Conservation (phyloP, 2,888 invertebrate genomes). For the Oeneis ivallda region DNA sequence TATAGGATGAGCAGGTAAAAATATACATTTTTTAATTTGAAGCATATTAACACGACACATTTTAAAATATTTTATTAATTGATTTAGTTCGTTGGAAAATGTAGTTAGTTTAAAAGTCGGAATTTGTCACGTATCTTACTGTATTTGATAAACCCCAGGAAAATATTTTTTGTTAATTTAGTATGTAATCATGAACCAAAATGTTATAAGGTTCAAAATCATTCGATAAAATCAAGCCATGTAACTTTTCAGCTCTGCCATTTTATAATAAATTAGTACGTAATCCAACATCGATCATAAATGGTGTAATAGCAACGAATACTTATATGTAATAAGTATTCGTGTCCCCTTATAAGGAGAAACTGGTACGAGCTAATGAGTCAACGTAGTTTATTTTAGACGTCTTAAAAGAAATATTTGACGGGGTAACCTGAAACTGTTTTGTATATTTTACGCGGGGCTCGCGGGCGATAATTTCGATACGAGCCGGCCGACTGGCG, state of each 20-base stretch:
- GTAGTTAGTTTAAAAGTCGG: too few species aligned
- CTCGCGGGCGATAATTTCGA: constrained; percentile 75
- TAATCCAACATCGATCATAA: background rate
- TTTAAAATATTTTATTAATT: too few species aligned
- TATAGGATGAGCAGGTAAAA: too few species aligned
- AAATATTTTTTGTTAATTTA: too few species aligned
- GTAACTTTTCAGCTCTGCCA: background rate
- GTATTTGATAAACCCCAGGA: too few species aligned
- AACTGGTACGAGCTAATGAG: constrained; percentile 48
- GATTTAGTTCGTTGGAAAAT: too few species aligned
- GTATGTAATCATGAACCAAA: too few species aligned
- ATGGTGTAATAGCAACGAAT: constrained; percentile 19
- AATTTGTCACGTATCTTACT: too few species aligned
- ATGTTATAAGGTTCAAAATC: too few species aligned
- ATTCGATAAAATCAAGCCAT: too few species aligned
- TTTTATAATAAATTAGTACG: constrained; percentile 7
- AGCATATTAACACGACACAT: too few species aligned
- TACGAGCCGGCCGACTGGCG: constrained; percentile 59
- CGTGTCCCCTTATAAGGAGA: constrained; percentile 20
- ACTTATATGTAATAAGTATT: background rate
- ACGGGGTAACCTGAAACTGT: constrained; percentile 73
- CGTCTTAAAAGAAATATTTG: constrained; percentile 67
- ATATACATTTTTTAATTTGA: too few species aligned
- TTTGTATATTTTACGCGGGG: constrained; percentile 72
- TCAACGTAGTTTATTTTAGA: constrained; percentile 62